Conservation (phyloP, 2,797 vertebrate species). For the Hoplostethus mediterraneus region DNA sequence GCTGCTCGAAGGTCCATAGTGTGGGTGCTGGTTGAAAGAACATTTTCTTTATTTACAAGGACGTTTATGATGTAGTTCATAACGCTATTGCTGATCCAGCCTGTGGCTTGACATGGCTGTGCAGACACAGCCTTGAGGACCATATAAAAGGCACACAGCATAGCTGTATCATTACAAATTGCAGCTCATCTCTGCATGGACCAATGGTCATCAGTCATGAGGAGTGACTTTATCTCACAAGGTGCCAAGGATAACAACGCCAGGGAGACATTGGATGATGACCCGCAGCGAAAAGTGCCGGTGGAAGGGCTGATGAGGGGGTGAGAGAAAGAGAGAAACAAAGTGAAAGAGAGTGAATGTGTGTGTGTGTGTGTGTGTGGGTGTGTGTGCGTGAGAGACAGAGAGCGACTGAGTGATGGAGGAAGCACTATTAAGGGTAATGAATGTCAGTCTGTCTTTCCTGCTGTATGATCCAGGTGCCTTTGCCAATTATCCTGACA, state of each 20-base stretch:
- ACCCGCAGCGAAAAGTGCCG: constrained; percentile 40
- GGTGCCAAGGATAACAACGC: constrained; percentile 76
- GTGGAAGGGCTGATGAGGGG: constrained; percentile 56
- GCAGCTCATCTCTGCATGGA: constrained; percentile 61
- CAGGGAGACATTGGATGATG: constrained; percentile 53
- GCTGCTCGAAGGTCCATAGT: constrained; percentile 53
- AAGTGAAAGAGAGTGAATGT: constrained; percentile 25
- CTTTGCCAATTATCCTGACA: constrained; percentile 81
- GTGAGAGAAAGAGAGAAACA: constrained; percentile 47
- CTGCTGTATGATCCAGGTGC: constrained; percentile 75
- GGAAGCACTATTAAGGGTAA: constrained; percentile 77
- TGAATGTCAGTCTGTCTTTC: constrained; percentile 78
- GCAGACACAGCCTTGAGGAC: constrained; percentile 72
- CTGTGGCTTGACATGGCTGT: constrained; percentile 64
- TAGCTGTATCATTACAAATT: constrained; percentile 69
- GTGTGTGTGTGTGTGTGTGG: constrained; percentile 3
- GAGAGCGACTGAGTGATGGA: constrained; percentile 64
- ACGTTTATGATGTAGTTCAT: constrained; percentile 69
- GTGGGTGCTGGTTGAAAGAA: constrained; percentile 48
- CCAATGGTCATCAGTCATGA: constrained; percentile 71
- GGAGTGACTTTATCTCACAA: constrained; percentile 76
- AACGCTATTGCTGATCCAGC: constrained; percentile 61
- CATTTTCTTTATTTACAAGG: constrained; percentile 79
- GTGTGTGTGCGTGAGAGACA: constrained; percentile 14
- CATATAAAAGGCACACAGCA: constrained; percentile 62